These are phyloP conservation scores for Nettapus auritus DNA, from an alignment of 2,113 vertebrate species.

Conservation along the genomic window DNA sequence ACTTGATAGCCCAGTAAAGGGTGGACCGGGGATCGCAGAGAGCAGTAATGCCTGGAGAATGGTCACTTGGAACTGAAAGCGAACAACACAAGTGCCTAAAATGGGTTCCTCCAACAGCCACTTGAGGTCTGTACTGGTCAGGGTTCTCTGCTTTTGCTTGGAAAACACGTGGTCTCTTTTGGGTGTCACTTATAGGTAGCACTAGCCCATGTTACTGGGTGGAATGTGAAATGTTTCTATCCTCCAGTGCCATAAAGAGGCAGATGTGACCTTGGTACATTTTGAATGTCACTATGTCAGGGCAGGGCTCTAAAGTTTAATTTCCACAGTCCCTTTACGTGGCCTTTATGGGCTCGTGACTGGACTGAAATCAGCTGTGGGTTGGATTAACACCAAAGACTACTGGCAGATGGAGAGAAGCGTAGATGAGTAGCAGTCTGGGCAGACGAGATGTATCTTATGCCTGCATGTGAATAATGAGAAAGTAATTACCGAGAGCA, in stretches of 20 bases:
- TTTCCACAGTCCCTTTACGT: neutral
- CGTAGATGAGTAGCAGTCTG: neutral
- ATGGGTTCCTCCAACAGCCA: rapidly evolving
- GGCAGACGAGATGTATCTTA: neutral
- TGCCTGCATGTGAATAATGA: rapidly evolving
- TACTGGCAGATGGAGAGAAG: neutral
- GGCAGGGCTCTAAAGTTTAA: neutral
- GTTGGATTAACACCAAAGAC: neutral
- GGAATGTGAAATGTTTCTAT: neutral
- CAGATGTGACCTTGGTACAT: neutral
- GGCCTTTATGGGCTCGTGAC: neutral
- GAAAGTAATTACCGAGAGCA: rapidly evolving
- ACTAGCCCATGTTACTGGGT: neutral
- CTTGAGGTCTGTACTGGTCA: rapidly evolving
- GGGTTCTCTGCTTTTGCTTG: neutral
- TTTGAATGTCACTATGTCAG: neutral
- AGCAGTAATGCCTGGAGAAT: neutral
- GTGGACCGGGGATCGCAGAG: neutral
- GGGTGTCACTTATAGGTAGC: neutral
- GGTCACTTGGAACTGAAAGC: neutral
- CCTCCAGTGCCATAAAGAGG: rapidly evolving
- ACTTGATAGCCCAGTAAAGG: neutral
- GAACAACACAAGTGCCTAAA: neutral
- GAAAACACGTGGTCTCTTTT: rapidly evolving
- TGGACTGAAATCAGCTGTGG: neutral